These are phyloP conservation scores for Cyprinodon brontotheroides DNA, from an alignment of 2,113 vertebrate genomes.

Conservation along the genomic window DNA sequence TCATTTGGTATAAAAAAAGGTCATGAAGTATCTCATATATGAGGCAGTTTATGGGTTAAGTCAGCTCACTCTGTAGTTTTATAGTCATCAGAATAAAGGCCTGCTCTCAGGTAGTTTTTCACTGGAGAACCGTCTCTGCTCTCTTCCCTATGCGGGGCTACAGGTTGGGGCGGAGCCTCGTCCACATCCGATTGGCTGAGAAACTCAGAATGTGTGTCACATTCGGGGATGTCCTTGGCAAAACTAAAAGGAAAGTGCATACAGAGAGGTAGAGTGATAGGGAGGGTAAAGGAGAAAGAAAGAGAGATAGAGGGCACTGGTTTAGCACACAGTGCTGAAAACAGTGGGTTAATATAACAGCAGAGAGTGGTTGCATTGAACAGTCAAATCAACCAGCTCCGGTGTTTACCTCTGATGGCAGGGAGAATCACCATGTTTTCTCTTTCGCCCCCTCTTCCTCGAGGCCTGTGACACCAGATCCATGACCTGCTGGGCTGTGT, in stretches of 20 bases:
- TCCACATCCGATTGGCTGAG: constrained; percentile 70
- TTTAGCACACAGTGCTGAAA: constrained; percentile 82
- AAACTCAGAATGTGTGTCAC: constrained; percentile 72
- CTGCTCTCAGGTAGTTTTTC: constrained; percentile 95
- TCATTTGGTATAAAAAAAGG: neutral
- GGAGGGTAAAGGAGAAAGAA: constrained; percentile 68
- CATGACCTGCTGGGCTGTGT: constrained; percentile 82
- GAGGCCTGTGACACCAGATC: constrained; percentile 86
- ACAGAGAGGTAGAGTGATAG: constrained; percentile 74
- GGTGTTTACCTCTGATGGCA: constrained; percentile 72
- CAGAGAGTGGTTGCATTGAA: constrained; percentile 65
- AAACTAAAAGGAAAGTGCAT: constrained; percentile 80
- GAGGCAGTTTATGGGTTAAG: constrained; percentile 5
- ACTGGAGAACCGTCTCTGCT: constrained; percentile 83
- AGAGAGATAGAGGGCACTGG: constrained; percentile 76
- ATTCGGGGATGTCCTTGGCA: constrained; percentile 73
- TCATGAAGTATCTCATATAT: neutral
- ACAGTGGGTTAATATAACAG: constrained; percentile 72
- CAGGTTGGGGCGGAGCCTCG: constrained; percentile 70
- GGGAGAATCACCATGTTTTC: constrained; percentile 79
- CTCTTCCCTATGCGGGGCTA: constrained; percentile 83
- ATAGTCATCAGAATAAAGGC: constrained; percentile 96
- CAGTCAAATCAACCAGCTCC: constrained; percentile 63
- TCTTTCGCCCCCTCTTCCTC: constrained; percentile 86
- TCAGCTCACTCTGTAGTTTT: constrained; percentile 94